These are phyloP conservation scores for Drosophila azteca DNA, from an alignment of 1,140 invertebrate genomes.

Conservation along the genomic window DNA sequence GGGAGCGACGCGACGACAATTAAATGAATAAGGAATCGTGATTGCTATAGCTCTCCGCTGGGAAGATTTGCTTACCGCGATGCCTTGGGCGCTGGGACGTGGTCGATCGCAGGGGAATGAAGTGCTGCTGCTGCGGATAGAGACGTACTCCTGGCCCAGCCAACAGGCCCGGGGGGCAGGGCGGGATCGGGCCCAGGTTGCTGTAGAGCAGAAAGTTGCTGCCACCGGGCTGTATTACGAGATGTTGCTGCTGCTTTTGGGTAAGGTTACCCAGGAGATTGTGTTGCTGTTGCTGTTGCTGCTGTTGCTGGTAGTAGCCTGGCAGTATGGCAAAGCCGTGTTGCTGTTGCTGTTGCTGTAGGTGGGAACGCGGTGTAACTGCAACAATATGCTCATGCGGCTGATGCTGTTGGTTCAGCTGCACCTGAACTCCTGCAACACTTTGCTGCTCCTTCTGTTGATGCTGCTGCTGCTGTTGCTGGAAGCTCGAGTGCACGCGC, in stretches of 20 bases:
- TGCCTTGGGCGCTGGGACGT: slow-evolving; percentile 65
- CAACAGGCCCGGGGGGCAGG: slow-evolving; percentile 71
- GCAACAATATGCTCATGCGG: slow-evolving; percentile 60
- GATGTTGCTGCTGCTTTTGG: slow-evolving; percentile 68
- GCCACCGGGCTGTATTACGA: slow-evolving; percentile 66
- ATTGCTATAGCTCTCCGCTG: slow-evolving; percentile 6
- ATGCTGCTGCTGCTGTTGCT: slow-evolving; percentile 65
- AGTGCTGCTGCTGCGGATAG: slow-evolving; percentile 69
- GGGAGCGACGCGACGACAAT: slow-evolving; percentile 45
- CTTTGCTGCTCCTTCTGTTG: slow-evolving; percentile 53
- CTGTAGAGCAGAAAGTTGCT: slow-evolving; percentile 76
- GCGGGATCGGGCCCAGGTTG: slow-evolving; percentile 71
- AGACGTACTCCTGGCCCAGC: slow-evolving; percentile 60
- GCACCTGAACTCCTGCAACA: slow-evolving; percentile 32
- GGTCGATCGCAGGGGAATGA: slow-evolving; percentile 68
- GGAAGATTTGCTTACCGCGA: slow-evolving; percentile 66
- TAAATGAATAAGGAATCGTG: slow-evolving; percentile 42
- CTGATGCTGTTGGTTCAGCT: slow-evolving; percentile 48
- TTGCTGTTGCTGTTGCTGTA: slow-evolving; percentile 51
- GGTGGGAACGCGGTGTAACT: slow-evolving; percentile 58
- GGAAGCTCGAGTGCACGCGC: slow-evolving; percentile 47
- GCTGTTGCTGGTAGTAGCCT: slow-evolving; percentile 59
- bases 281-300: slow-evolving; percentile 67
- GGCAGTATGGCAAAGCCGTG: slow-evolving; percentile 48
- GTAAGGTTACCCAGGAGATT: slow-evolving; percentile 62